Percentiles rank a stretch among this genome's conserved stretches.
phyloP scores from a whole-genome alignment of 2,113 vertebrate species.

The Varanus salvator region DNA sequence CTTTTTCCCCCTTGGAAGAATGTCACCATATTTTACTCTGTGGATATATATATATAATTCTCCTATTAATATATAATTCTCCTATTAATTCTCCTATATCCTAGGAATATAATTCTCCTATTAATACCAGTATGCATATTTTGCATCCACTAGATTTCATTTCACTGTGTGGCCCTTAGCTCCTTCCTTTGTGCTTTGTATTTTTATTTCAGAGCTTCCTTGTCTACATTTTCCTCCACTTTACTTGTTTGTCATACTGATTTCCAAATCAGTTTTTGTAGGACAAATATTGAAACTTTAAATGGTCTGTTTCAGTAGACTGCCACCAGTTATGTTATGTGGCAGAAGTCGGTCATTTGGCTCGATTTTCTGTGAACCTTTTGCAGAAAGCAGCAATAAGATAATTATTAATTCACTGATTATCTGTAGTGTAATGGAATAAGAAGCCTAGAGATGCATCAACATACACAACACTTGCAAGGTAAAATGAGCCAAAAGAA shows the following conservation, averaged over 20 bases:
- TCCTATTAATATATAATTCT: too few species aligned
- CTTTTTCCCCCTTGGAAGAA: too few species aligned
- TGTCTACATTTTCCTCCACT: constrained; percentile 56
- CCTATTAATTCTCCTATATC: too few species aligned
- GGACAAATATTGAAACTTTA: background rate
- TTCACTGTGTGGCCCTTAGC: constrained; percentile 73
- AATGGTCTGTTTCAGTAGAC: background rate
- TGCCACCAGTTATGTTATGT: background rate
- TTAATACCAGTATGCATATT: constrained; percentile 68
- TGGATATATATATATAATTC: constrained; percentile 56
- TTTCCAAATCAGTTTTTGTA: background rate
- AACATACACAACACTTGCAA: background rate
- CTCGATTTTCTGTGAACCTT: background rate
- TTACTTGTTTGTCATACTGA: constrained; percentile 43
- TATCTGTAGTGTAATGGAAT: background rate
- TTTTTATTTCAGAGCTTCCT: constrained; percentile 68
- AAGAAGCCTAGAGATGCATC: background rate
- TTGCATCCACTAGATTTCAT: constrained; percentile 76
- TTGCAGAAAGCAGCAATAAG: background rate
- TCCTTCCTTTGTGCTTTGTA: constrained; percentile 71
- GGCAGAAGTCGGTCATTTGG: background rate
- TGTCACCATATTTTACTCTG: constrained; percentile 47
- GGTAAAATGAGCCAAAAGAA: constrained; percentile 10
- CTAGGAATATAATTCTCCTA: too few species aligned
- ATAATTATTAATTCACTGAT: background rate